Base-by-base conservation (phyloP, 2,113 vertebrate genomes). In the Anarhynchus alexandrinus region DNA sequence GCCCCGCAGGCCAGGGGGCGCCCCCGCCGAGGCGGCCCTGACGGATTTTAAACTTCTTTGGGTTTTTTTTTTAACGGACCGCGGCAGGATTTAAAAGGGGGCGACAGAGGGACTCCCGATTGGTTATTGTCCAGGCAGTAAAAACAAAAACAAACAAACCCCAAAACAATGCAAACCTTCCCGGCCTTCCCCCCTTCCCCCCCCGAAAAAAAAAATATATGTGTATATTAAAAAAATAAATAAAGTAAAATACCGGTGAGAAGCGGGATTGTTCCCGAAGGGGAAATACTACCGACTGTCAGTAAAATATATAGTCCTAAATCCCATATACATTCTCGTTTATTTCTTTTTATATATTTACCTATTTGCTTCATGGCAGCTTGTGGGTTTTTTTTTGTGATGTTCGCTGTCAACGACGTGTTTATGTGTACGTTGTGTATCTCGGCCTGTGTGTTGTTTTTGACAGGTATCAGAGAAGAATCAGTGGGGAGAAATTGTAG, bases 381-480 rank as follows among this genome's bases (percentile, higher is more conserved):
- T 47, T 70, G 90, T 92, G 80, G 10, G 21, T 4, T 26, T 55
- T 96, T 96, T 94, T 95, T 74, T 72, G 93, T 86, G 84, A 87
- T 94, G 95, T 94, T 96, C 57, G 36, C 86, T 92, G 95, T 96
- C 90, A 96, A 65, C 65, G 96, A 95, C 81, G 9, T 94, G 90
- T 86, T 82, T 93, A n/a, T 72, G 85, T 97, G 86, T 94, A 94
- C 82, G 86, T 94, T 96, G 93, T 97, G 96, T 95, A 97, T 97
- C 97, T 97, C 80, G 84, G 93, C 97, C 95, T 97, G 91, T 98
- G 96, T 97, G 94, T 96, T 98, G 96, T 98, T 97, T 98, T 98
- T 98, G 97, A 91, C 98, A 99, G 99, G 99, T 99, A 92, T 99
- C 99, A 70, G 99, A 99, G 97, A 99, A 99, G 98, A 99, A 99